phyloP scores from a whole-genome alignment of 2,888 invertebrate species.

The Encarsia formosa region DNA sequence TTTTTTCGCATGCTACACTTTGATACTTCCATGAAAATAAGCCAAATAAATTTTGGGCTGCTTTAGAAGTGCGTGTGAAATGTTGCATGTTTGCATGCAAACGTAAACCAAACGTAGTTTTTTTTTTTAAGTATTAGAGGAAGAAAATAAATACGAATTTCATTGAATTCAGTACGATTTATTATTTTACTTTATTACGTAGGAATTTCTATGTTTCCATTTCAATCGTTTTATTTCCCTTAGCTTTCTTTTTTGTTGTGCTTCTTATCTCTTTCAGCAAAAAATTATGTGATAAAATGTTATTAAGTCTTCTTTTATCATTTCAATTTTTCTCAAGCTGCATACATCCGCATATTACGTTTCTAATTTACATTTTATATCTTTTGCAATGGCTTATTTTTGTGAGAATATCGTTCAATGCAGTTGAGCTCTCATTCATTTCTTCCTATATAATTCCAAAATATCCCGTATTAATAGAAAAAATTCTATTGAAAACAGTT shows the following conservation, averaged over 20 bases:
- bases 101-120: conserved; percentile 8
- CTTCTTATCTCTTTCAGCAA: conserved; percentile 17
- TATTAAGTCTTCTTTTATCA: conserved; percentile 13
- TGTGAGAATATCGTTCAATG: conserved; percentile 41
- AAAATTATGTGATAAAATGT: not conserved
- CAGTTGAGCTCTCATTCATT: conserved; percentile 17
- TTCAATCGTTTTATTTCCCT: not conserved
- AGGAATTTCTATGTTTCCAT: conserved; percentile 4
- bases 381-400: conserved; percentile 46
- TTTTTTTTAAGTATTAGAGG: conserved; percentile 6
- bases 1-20: conserved; percentile 7
- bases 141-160: conserved; percentile 13
- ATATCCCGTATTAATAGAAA: conserved; percentile 11
- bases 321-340: conserved; percentile 20
- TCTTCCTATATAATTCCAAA: not conserved
- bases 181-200: conserved; percentile 7
- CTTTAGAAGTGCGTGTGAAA: not conserved
- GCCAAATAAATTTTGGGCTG: conserved; percentile 34
- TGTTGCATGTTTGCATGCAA: conserved; percentile 24
- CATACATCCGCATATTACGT: conserved; percentile 25
- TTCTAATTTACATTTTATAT: conserved; percentile 14
- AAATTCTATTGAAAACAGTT: conserved; percentile 18
- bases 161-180: conserved; percentile 7
- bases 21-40: conserved; percentile 49
- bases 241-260: conserved; percentile 13